Conservation (phyloP, 2,888 invertebrate species). For the Labia minor region DNA sequence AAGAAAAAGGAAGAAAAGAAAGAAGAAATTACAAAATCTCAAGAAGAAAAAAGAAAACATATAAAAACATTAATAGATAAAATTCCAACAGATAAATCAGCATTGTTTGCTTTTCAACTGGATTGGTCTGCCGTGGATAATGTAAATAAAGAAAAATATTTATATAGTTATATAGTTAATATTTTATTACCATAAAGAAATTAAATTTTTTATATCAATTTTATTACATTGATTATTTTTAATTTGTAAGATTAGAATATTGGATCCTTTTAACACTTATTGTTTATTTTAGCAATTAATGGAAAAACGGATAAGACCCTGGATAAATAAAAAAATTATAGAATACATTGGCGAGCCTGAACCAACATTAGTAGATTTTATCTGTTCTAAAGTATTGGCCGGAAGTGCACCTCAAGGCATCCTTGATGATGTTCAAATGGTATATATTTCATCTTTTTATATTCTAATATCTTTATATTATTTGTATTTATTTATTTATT, state of each 20-base stretch:
- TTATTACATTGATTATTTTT: background rate
- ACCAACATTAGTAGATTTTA: slow-evolving; percentile 96
- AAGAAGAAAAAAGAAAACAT: slow-evolving; percentile 91
- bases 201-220: slow-evolving; percentile 19
- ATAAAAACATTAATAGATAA: slow-evolving; percentile 96
- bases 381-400: slow-evolving; percentile 93
- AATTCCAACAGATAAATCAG: slow-evolving; percentile 95
- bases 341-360: slow-evolving; percentile 99
- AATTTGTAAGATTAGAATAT: background rate
- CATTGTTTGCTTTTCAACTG: slow-evolving; percentile 86
- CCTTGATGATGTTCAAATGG: slow-evolving; percentile 98
- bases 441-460: too few species aligned
- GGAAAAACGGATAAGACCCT: slow-evolving; percentile 94
- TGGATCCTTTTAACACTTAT: background rate
- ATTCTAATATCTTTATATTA: too few species aligned
- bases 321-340: slow-evolving; percentile 99
- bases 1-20: slow-evolving; percentile 42
- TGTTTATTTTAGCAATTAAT: slow-evolving; percentile 73
- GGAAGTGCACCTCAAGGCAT: slow-evolving; percentile 89
- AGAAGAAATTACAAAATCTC: slow-evolving; percentile 55
- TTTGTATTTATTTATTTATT: too few species aligned
- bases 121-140: slow-evolving; percentile 77
- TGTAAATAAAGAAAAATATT: too few species aligned
- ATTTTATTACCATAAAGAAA: background rate
- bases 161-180: slow-evolving; percentile 7